These are phyloP conservation scores for Paralichthys olivaceus DNA, from an alignment of 2,113 vertebrate species.

Conservation along the genomic window DNA sequence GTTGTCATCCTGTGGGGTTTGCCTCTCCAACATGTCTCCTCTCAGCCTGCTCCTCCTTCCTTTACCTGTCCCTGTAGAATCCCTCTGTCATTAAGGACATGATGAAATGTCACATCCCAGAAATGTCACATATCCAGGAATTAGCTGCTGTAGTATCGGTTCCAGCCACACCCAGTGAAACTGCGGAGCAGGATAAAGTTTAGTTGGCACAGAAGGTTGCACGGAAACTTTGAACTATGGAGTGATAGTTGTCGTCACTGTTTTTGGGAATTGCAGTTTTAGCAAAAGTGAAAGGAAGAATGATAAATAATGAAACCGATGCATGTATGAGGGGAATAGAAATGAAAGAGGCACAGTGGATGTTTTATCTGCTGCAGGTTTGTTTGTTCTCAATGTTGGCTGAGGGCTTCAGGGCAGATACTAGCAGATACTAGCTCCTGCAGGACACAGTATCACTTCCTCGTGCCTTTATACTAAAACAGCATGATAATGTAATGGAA, in stretches of 20 bases:
- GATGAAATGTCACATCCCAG: neutral
- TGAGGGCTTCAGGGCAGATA: conserved; percentile 38
- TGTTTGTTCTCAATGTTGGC: conserved; percentile 64
- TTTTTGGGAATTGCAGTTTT: neutral
- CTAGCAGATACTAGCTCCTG: conserved; percentile 36
- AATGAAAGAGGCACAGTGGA: neutral
- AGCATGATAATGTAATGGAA: conserved; percentile 15
- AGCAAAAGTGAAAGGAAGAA: neutral
- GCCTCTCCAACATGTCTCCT: neutral
- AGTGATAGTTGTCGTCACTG: neutral
- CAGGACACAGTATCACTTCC: conserved; percentile 48
- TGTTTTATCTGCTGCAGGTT: conserved; percentile 43
- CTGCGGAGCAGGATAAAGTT: neutral
- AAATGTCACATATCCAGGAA: conserved; percentile 13
- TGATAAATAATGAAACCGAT: neutral
- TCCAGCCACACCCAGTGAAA: conserved; percentile 22
- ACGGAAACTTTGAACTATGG: neutral
- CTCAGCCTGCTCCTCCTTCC: neutral
- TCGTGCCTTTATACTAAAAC: conserved; percentile 23
- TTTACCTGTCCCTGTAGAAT: neutral
- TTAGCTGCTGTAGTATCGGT: neutral
- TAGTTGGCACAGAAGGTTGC: neutral
- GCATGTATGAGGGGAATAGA: conserved; percentile 15
- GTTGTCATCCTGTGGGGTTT: conserved; percentile 15
- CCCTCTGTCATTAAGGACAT: neutral